Base-by-base conservation (phyloP, 64 coral and sea anemone genomes). In the Actinia equina region DNA sequence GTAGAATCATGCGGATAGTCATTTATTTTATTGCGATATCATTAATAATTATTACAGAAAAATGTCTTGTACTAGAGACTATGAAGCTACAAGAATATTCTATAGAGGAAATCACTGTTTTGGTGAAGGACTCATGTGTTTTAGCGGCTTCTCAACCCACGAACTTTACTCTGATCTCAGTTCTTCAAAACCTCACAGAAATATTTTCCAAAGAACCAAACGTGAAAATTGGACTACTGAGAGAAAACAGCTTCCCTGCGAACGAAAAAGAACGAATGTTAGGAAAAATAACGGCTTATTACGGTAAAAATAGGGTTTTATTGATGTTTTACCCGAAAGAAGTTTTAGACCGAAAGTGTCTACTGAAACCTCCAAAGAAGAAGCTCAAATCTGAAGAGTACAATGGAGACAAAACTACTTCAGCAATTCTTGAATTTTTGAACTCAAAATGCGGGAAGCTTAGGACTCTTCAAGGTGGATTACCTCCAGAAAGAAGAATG, bases 361-460 rank as follows among this genome's bases (percentile, higher is more conserved):
- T 92, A 6, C 44, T 92, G 23, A 41, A 52, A 63, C 90, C 85
- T 22, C 59, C 17, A 19, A 57, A 57, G 14, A 77, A n/a, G 25
- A 74, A 74, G 19, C 77, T 86, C 6, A 83, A 81, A 71, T 59
- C 59, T 56, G 17, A 92, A 15, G 57, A 19, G 2, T 92, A 87
- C 42, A 44, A 81, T 18, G 90, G 90, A 37, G 7, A 55, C 8
- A 87, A 44, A 76, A 87, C 71, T 79, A 52, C 53, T 20, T n/a
- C 90, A 43, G 60, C 57, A 27, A 83, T 94, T 41, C 55, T 94
- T 5, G n/a, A 53, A 41, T 94, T 90, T 88, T 19, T 94, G 13
- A 94, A 94, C 56, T n/a, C 37, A 52, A 90, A 91, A 12, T 94
- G 93, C 23, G 67, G 43, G 22, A 91, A 88, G 0, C 88, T 87